Base-by-base conservation (phyloP, 2,113 vertebrate genomes). In the Catagonus wagneri region DNA sequence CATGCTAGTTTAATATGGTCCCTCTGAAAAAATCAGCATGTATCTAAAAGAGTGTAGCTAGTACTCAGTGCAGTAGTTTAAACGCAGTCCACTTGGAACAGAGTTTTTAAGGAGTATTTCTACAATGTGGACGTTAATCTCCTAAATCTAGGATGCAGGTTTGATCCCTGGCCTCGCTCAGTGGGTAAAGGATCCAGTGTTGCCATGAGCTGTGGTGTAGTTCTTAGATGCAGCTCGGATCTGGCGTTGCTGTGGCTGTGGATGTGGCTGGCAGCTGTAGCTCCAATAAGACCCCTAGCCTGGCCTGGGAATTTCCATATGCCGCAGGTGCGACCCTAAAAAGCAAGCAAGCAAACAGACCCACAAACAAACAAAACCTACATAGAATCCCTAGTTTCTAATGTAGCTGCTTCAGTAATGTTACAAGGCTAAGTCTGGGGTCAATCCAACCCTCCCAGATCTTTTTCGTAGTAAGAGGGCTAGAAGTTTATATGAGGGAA, bases 21-120 rank as follows among this genome's bases (percentile, higher is more conserved):
- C 54, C 71, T 74, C 54, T 89, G 90, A 85, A 91, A 81, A 94
- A 81, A 68, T 79, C 50, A 92, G 76, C 32, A 71, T 34, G 5
- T 84, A 7, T 83, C n/a, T 71, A 50, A 63, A 95, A 52, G 63
- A 75, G 27, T 4, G 19, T 56, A 12, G 89, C 75, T 34, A 68
- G 58, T 68, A n/a, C n/a, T 89, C 7, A 60, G 36, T 54, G 22
- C 22, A n/a, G 22, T 76, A 60, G 29, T 84, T 50, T 90, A 95
- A 96, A 56, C 71, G 27, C 32, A 89, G 29, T 85, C 44, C 10
- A 61, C 39, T 89, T 7, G 56, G 50, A 80, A 80, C 44, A 78
- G 71, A 89, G 44, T 74, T 90, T 68, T 76, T 39, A 72, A 81
- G 72, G 44, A 44, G 11, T 75, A 58, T 91, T 85, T 95, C 22